phyloP scores from a whole-genome alignment of 2,113 vertebrate species.

The Lampris incognitus region DNA sequence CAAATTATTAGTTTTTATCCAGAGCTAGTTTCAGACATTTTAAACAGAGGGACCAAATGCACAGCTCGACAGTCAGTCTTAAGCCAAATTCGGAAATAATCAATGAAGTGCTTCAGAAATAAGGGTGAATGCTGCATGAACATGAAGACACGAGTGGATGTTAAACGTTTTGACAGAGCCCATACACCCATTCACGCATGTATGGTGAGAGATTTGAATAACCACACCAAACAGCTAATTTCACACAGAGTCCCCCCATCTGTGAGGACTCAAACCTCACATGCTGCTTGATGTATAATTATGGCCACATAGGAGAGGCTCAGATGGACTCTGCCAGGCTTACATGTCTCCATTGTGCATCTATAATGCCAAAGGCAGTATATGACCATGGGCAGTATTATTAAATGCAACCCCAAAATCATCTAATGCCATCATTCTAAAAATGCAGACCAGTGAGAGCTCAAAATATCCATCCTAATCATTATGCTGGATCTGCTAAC shows the following conservation, averaged over 20 bases:
- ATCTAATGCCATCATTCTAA: not conserved
- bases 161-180: not conserved
- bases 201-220: constrained; percentile 2
- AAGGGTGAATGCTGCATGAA: not conserved
- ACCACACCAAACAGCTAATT: constrained; percentile 35
- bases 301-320: no score
- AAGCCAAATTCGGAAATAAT: constrained; percentile 5
- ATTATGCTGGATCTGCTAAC: not conserved
- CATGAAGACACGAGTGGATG: not conserved
- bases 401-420: not conserved
- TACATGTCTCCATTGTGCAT: not conserved
- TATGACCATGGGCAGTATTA: no score
- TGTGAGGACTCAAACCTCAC: no score
- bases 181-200: not conserved
- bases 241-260: constrained; percentile 5
- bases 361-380: not conserved
- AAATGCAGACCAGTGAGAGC: not conserved
- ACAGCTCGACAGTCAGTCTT: not conserved
- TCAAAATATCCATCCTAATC: not conserved
- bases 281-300: no score
- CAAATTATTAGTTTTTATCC: not conserved
- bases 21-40: not conserved
- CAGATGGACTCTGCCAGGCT: no score
- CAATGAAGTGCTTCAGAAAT: not conserved
- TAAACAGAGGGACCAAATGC: not conserved